Evolutionary conservation across 2,888 invertebrate genomes (phyloP).

Genomic region (Hetaerina titia): DNA sequence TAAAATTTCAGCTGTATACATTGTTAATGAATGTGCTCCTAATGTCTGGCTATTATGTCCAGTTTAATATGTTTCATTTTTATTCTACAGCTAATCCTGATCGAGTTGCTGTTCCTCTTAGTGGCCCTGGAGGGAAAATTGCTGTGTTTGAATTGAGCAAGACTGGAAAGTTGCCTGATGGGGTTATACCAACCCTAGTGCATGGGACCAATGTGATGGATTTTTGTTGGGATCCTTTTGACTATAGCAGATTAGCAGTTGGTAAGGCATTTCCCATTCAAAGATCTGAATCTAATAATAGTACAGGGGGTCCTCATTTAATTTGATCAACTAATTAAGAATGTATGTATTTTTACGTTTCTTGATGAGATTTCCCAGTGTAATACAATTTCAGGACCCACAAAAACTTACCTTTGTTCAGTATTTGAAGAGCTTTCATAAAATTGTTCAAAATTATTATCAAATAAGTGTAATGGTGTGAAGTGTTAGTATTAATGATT

Average conservation of each 20-base stretch:
- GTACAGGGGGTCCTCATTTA: background rate
- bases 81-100: slow-evolving; percentile 85
- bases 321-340: background rate
- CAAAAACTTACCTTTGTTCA: slow-evolving; percentile 6
- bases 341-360: background rate
- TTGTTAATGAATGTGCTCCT: background rate
- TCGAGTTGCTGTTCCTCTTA: slow-evolving; percentile 93
- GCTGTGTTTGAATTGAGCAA: slow-evolving; percentile 90
- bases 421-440: background rate
- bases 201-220: slow-evolving; percentile 95
- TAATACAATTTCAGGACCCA: background rate
- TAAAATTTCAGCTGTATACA: too few species aligned
- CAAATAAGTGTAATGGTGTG: background rate
- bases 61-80: slow-evolving; percentile 69
- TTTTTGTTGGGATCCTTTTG: slow-evolving; percentile 97
- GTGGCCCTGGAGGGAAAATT: slow-evolving; percentile 94
- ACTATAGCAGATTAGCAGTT: slow-evolving; percentile 87
- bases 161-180: slow-evolving; percentile 88
- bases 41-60: background rate
- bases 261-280: slow-evolving; percentile 75
- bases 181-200: slow-evolving; percentile 91
- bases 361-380: background rate
- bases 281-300: background rate
- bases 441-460: background rate
- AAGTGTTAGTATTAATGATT: background rate